Conservation (phyloP, 2,113 vertebrate genomes). For the Thinocorus orbignyianus region DNA sequence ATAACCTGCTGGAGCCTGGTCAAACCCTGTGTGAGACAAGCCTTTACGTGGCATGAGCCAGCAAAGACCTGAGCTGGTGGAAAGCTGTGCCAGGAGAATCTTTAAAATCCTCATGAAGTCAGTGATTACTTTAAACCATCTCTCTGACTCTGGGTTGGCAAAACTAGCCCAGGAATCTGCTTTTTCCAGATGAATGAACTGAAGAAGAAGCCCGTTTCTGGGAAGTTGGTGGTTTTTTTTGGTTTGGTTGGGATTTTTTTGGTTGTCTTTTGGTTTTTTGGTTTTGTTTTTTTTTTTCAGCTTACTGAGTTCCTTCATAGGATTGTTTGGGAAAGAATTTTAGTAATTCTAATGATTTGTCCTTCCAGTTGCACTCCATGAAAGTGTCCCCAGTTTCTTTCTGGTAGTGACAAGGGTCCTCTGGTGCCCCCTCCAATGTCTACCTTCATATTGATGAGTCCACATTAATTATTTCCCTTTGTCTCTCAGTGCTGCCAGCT, state of each 20-base stretch:
- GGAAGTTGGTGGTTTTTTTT: fast-evolving
- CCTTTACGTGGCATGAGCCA: neutral
- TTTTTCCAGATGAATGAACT: neutral
- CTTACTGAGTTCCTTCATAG: neutral
- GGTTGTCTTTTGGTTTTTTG: too few relatives aligned
- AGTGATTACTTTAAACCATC: neutral
- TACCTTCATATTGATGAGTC: neutral
- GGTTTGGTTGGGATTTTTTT: too few relatives aligned
- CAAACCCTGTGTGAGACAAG: neutral
- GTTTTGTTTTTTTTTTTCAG: neutral
- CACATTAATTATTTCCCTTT: neutral
- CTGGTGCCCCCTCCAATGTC: neutral
- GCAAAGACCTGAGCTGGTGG: neutral
- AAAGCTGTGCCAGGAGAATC: neutral
- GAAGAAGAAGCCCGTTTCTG: neutral
- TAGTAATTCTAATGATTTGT: neutral
- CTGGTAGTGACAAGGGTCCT: neutral
- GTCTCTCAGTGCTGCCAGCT: neutral
- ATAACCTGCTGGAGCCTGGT: neutral
- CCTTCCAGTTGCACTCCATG: neutral
- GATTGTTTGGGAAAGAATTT: neutral
- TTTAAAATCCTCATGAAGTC: neutral
- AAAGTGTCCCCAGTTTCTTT: neutral
- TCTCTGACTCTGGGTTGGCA: neutral
- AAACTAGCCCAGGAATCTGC: neutral